Evolutionary conservation across 2,888 invertebrate genomes (phyloP).

Genomic region (Aphrophora alni): DNA sequence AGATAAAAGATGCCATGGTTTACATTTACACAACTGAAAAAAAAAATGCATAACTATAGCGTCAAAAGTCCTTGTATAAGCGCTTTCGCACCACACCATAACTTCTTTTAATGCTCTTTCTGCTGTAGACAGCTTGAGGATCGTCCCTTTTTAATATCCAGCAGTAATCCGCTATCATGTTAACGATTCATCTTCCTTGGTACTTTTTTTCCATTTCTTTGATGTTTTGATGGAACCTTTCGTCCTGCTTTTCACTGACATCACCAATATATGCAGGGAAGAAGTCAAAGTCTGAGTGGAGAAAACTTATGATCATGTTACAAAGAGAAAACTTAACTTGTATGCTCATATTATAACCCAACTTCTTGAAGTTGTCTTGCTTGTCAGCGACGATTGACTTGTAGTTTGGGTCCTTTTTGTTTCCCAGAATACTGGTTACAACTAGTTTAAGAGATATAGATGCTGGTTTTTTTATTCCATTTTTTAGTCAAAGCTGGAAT

Average conservation of each 20-base stretch:
- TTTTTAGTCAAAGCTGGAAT: constrained; percentile 41
- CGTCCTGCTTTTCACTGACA: constrained; percentile 55
- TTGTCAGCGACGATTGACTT: constrained; percentile 39
- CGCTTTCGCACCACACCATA: neutral
- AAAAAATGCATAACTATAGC: too few relatives aligned
- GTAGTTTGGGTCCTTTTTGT: constrained; percentile 41
- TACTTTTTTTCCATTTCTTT: constrained; percentile 53
- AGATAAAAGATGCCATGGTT: neutral
- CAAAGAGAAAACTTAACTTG: too few relatives aligned
- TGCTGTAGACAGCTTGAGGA: constrained; percentile 21
- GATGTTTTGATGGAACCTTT: constrained; percentile 55
- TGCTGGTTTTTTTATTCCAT: constrained; percentile 45
- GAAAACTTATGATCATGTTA: too few relatives aligned
- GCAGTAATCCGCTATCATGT: constrained; percentile 55
- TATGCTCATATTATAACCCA: constrained; percentile 54
- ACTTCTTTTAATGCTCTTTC: constrained; percentile 23
- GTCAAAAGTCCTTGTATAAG: constrained; percentile 16
- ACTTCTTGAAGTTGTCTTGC: constrained; percentile 30
- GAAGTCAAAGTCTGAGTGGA: constrained; percentile 54
- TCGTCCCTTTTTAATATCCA: constrained; percentile 46
- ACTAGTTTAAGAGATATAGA: constrained; percentile 44
- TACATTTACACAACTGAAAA: constrained; percentile 2
- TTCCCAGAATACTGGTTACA: constrained; percentile 35
- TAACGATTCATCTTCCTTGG: constrained; percentile 52
- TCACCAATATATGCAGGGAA: constrained; percentile 55